These are phyloP conservation scores for Bovichtus diacanthus DNA, from an alignment of 2,797 vertebrate species.

Conservation along the genomic window DNA sequence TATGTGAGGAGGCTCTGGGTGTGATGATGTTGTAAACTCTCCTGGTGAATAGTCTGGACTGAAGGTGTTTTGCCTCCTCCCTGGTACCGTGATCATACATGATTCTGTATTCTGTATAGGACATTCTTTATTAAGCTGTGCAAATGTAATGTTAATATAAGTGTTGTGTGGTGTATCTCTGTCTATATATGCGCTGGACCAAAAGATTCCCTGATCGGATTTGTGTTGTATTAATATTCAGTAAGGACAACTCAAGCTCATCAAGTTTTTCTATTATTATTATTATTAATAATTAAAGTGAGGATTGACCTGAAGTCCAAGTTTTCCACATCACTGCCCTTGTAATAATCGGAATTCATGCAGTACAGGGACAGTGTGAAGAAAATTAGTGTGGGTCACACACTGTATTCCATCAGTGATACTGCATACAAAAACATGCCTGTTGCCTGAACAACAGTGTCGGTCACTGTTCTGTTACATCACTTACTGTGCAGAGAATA, in stretches of 20 bases:
- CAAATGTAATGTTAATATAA: not conserved
- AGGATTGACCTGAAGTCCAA: not conserved
- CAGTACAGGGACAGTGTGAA: not conserved
- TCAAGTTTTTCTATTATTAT: not conserved
- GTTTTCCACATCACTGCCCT: slow-evolving; percentile 1
- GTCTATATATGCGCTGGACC: not conserved
- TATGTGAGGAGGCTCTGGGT: not conserved
- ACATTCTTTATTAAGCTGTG: too few species aligned
- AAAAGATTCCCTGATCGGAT: not conserved
- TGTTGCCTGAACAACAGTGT: not conserved
- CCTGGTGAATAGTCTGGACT: not conserved
- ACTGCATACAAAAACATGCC: not conserved
- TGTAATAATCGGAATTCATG: not conserved
- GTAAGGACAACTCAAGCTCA: not conserved
- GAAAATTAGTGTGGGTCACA: not conserved
- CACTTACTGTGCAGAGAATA: not conserved
- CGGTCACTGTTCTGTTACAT: not conserved
- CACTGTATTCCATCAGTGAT: not conserved
- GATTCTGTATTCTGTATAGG: too few species aligned
- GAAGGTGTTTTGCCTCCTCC: not conserved
- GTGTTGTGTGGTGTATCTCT: not conserved
- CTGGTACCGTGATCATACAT: not conserved
- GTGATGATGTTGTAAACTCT: not conserved
- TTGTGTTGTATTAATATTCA: not conserved
- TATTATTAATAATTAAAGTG: not conserved